Evolutionary conservation across 92 coral and sea anemone species (phyloP).

Genomic region (Actinostola sp.): DNA sequence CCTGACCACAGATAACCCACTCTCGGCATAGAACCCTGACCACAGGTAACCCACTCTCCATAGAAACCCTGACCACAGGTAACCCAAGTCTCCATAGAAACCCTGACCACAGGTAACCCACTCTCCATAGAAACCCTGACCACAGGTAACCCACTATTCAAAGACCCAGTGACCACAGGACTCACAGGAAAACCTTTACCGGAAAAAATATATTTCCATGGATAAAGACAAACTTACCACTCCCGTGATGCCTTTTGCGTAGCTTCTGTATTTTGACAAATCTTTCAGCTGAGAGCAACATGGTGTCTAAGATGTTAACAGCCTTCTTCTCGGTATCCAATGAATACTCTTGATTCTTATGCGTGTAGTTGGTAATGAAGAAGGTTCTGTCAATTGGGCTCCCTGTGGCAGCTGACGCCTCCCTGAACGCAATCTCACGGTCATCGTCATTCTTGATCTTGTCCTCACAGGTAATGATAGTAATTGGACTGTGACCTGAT

Average conservation of each 20-base stretch:
- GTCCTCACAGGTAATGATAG: slow-evolving; percentile 81
- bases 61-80: too few species aligned
- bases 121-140: too few species aligned
- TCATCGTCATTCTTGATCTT: slow-evolving; percentile 51
- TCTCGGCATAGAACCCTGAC: too few species aligned
- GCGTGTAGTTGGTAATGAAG: slow-evolving; percentile 75
- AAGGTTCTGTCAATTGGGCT: slow-evolving; percentile 71
- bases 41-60: too few species aligned
- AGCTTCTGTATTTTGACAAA: slow-evolving; percentile 69
- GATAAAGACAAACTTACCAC: neutral
- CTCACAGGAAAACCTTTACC: too few species aligned
- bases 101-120: too few species aligned
- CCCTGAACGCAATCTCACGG: slow-evolving; percentile 50
- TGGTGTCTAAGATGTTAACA: slow-evolving; percentile 65
- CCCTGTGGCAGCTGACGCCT: slow-evolving; percentile 76
- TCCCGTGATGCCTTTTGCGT: slow-evolving; percentile 56
- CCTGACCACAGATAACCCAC: too few species aligned
- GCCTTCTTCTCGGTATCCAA: slow-evolving; percentile 55
- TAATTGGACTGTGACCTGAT: slow-evolving; percentile 81
- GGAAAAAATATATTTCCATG: too few species aligned
- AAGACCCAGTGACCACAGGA: too few species aligned
- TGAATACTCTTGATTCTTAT: slow-evolving; percentile 31
- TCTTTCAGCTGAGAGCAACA: slow-evolving; percentile 69
- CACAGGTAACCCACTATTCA: too few species aligned
- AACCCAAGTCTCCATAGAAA: too few species aligned